Evolutionary conservation across 2,888 invertebrate genomes (phyloP).

Genomic region (Leucania comma): DNA sequence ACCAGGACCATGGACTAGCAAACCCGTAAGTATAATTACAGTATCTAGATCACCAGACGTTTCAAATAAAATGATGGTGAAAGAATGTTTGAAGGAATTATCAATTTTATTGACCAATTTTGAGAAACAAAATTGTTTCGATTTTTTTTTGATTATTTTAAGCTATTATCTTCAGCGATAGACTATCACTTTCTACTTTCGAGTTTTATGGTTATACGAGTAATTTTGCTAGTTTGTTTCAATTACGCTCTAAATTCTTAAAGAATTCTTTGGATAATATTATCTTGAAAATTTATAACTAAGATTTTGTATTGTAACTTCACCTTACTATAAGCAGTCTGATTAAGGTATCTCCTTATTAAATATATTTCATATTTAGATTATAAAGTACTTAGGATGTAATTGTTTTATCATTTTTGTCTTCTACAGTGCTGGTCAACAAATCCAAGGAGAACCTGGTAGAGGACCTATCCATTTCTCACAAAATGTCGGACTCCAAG

Average conservation of each 20-base stretch:
- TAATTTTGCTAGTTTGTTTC: constrained; percentile 3
- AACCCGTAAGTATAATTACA: constrained; percentile 74
- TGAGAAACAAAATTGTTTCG: constrained; percentile 11
- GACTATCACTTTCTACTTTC: constrained; percentile 52
- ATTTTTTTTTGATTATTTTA: constrained; percentile 16
- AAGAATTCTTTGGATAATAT: background rate
- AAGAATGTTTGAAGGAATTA: background rate
- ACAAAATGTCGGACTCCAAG: constrained; percentile 74
- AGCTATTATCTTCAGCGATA: background rate
- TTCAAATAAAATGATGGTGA: background rate
- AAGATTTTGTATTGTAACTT: background rate
- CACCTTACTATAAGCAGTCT: background rate
- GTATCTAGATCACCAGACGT: constrained; percentile 7
- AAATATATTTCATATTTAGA: too few relatives aligned
- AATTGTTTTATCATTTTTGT: background rate
- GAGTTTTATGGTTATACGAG: background rate
- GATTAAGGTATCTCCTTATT: background rate
- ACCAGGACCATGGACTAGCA: constrained; percentile 74
- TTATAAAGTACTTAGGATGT: background rate
- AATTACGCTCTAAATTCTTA: too few relatives aligned
- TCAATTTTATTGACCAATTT: constrained; percentile 29
- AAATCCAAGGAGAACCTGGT: constrained; percentile 59
- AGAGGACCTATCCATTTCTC: constrained; percentile 66
- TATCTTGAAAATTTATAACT: background rate
- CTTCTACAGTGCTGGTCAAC: constrained; percentile 60